These are phyloP conservation scores for Abramis brama DNA, from an alignment of 2,113 vertebrate genomes.

Conservation along the genomic window DNA sequence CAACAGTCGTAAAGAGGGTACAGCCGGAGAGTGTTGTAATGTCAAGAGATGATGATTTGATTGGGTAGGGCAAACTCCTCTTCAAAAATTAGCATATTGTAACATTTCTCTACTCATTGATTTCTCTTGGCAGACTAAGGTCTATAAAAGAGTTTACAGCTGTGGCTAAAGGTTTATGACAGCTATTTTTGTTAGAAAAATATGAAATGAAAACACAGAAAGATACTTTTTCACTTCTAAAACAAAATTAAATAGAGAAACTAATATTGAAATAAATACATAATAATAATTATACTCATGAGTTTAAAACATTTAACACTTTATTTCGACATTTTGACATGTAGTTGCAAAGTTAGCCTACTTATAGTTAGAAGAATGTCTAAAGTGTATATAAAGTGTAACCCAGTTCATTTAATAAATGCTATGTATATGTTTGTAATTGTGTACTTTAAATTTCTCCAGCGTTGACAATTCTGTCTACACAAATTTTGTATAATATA, in stretches of 20 bases:
- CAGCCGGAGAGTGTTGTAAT: neutral
- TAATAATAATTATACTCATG: neutral
- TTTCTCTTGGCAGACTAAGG: neutral
- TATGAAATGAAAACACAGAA: neutral
- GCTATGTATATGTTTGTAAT: neutral
- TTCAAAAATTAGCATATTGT: neutral
- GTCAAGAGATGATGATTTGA: neutral
- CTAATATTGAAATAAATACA: neutral
- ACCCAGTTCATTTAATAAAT: neutral
- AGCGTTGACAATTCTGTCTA: neutral
- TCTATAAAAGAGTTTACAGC: constrained; percentile 24
- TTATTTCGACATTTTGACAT: no score
- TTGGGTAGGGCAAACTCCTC: neutral
- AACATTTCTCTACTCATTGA: neutral
- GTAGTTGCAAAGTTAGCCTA: no score
- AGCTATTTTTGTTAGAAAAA: constrained; percentile 4
- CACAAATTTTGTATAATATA: neutral
- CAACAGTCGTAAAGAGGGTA: constrained; percentile 13
- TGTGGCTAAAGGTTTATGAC: constrained; percentile 11
- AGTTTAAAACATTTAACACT: neutral
- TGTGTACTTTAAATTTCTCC: neutral
- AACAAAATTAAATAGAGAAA: neutral
- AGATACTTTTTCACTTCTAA: neutral
- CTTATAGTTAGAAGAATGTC: no score
- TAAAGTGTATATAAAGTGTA: no score